Evolutionary conservation across 2,888 invertebrate species (phyloP), one percentile per base, ranked within the genome.

Genomic region (Luffia ferchaultella): DNA sequence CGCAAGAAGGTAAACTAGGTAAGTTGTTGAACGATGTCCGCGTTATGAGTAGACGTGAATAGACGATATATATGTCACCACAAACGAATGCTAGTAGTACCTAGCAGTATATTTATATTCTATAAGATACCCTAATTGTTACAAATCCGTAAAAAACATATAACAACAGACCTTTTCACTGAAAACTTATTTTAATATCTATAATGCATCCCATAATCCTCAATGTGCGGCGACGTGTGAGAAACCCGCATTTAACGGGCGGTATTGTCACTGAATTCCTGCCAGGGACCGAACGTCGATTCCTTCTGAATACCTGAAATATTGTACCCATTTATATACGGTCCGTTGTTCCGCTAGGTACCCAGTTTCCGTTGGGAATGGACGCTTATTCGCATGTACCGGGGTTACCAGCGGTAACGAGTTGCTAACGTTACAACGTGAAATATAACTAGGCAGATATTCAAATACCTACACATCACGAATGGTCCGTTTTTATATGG

Each of bases 261-360:
- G 30, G 30, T 12, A 12, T 30, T 12, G 30, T 30, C 30, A 12
- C 30, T 12, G 30, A 63, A 66, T 66, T 68, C 65, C 65, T 64
- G 53, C 61, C 57, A 56, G 55, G 58, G 54, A 55, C 55, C 59
- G 65, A 61, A 64, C 64, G 59, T 64, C 63, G 62, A 65, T 65
- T 60, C 30, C 30, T 30, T 59, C 54, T 61, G 61, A 67, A 75
- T 74, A 67, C 58, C 64, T 67, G 64, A 59, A 67, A 76, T 75
- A 70, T 67, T 68, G 68, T 58, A 16, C 16, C n/a, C 46, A 16
- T 18, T 16, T 30, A 30, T 12, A 30, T 30, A 30, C 30, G 12
- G 12, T 18, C 46, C 20, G 15, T 1, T 7, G 7, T n/a, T 1
- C 43, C 43, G 12, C 20, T 20, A 20, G 15, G 18, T 15, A 15